Base-by-base conservation (phyloP, 1,140 invertebrate species). In the Drosophila tropicalis region DNA sequence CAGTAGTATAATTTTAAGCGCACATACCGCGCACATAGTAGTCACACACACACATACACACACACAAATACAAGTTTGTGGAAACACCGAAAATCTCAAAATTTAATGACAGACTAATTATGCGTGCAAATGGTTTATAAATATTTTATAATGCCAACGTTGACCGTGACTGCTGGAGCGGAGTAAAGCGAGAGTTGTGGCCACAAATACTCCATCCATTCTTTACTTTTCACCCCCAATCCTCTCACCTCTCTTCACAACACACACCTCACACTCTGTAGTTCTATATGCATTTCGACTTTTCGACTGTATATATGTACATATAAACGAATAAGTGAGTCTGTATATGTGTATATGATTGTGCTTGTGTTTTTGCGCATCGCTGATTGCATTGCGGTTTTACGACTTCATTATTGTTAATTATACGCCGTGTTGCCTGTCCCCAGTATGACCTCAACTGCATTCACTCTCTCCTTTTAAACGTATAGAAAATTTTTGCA, bases 391-490 rank as follows among this genome's bases (percentile, higher is more conserved):
- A 84, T 84, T 89, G 84, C 85, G 85, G 84, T 89, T 90, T 89
- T 81, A 89, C 81, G 84, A 89, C 81, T 89, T 89, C 85, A 90
- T 89, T 89, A 89, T 89, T 89, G 84, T 90, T 90, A 89, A 89
- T 90, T 84, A 89, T 84, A 81, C 70, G 84, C 70, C 71, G 63
- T 63, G 82, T 57, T 67, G 68, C 34, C 82, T 55, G 70, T 82
- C 81, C 81, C 72, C 47, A 54, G 47, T 19, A 40, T 17, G 19
- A 7, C 10, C 66, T 67, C 10, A 6, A 54, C 29, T 29, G 41
- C 54, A 73, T 51, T 57, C 32, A 47, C 54, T 25, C 44, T 51
- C 44, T 25, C 6, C 22, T 47, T n/a, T 7, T 19, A 12, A 13
- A 39, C 36, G 54, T 34, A 41, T 57, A 39, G 19, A 15, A 40